Conservation (phyloP, 1,140 invertebrate species). For the Archivesica marissinica region DNA sequence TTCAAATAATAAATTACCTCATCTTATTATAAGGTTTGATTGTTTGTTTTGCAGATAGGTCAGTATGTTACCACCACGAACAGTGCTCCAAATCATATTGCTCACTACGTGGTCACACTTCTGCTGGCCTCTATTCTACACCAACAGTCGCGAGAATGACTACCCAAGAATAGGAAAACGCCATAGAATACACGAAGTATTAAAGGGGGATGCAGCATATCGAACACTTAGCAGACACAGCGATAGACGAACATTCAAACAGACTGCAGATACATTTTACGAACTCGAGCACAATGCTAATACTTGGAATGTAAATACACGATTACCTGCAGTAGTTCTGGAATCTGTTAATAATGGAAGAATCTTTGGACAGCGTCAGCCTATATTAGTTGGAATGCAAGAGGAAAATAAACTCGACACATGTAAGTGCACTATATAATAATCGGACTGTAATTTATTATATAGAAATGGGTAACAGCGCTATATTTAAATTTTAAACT, state of each 20-base stretch:
- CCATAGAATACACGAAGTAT: not conserved
- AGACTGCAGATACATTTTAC: too few relatives aligned
- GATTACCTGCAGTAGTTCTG: not conserved
- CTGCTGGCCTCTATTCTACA: constrained; percentile 42
- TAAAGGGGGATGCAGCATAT: not conserved
- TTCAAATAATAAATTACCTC: too few relatives aligned
- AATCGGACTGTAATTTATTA: too few relatives aligned
- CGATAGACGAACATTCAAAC: not conserved
- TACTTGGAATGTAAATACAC: not conserved
- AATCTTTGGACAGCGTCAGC: not conserved
- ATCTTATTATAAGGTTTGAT: too few relatives aligned
- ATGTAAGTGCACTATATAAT: too few relatives aligned
- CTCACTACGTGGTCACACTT: not conserved
- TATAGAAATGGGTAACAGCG: too few relatives aligned
- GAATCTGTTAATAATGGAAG: not conserved
- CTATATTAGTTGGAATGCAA: not conserved
- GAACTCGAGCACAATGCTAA: too few relatives aligned
- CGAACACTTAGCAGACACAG: not conserved
- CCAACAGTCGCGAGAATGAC: constrained; percentile 48
- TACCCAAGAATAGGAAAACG: constrained; percentile 50
- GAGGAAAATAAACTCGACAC: too few relatives aligned
- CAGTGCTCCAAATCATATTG: not conserved
- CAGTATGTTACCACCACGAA: not conserved
- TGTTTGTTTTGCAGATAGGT: not conserved
- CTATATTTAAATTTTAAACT: too few relatives aligned